phyloP scores from a whole-genome alignment of 2,113 vertebrate species.

The Pluvianellus socialis region DNA sequence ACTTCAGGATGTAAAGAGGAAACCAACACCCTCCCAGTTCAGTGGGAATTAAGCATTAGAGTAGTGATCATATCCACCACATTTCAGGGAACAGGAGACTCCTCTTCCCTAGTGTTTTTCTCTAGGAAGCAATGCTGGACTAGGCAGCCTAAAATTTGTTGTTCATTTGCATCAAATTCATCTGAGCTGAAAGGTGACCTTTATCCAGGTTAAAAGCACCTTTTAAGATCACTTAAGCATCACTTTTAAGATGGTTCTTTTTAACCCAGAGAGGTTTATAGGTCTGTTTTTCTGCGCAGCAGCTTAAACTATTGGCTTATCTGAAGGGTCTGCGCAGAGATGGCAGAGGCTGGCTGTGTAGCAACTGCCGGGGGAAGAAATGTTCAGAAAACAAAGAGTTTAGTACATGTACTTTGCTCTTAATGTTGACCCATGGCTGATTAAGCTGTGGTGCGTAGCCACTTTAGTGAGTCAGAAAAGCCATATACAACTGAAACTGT shows the following conservation, averaged over 20 bases:
- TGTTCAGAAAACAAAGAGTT: not conserved
- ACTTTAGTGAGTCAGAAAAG: not conserved
- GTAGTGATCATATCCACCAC: fast-evolving
- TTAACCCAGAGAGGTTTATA: not conserved
- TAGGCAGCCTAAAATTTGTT: not conserved
- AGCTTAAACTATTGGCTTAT: not conserved
- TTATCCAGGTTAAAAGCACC: not conserved
- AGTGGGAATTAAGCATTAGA: not conserved
- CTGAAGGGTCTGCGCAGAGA: not conserved
- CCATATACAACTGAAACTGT: not conserved
- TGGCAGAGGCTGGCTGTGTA: not conserved
- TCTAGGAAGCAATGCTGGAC: not conserved
- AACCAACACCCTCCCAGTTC: not conserved
- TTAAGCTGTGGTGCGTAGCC: not conserved
- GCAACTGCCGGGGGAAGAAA: conserved; percentile 4
- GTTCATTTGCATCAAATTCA: not conserved
- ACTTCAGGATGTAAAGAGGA: not conserved
- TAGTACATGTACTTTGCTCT: not conserved
- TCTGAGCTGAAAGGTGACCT: not conserved
- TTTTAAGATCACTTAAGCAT: not conserved
- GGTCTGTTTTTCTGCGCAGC: not conserved
- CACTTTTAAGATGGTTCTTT: not conserved
- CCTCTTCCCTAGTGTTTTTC: not conserved
- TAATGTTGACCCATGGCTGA: not conserved
- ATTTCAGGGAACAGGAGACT: fast-evolving